phyloP scores from a whole-genome alignment of 2,888 invertebrate genomes.

The Cyrtodaria siliqua region DNA sequence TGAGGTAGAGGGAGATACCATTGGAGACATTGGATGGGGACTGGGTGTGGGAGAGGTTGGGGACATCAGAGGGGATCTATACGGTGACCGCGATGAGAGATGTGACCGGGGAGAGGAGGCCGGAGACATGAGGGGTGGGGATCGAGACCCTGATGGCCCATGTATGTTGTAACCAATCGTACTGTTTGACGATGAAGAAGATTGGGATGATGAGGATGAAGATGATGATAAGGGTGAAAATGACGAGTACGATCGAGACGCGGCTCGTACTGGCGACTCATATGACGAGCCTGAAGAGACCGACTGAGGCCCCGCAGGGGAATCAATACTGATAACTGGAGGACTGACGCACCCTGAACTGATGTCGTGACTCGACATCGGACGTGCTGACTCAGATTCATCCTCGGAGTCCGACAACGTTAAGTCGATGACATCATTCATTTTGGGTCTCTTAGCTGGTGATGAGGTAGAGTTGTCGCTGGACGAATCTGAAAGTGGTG shows the following conservation, averaged over 20 bases:
- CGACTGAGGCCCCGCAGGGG: constrained; percentile 57
- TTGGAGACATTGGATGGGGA: constrained; percentile 55
- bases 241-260: constrained; percentile 46
- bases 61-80: constrained; percentile 52
- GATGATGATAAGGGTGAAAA: constrained; percentile 54
- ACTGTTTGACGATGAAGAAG: constrained; percentile 55
- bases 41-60: constrained; percentile 41
- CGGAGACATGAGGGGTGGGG: constrained; percentile 48
- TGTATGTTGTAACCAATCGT: constrained; percentile 60
- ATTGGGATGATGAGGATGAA: constrained; percentile 62
- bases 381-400: constrained; percentile 26
- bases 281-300: constrained; percentile 57
- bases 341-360: constrained; percentile 76
- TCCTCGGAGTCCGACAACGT: constrained; percentile 82
- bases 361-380: constrained; percentile 53
- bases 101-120: constrained; percentile 49
- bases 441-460: constrained; percentile 69
- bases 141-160: constrained; percentile 43
- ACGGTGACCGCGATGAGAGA: constrained; percentile 58
- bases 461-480: constrained; percentile 49
- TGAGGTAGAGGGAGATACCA: constrained; percentile 35
- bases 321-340: constrained; percentile 74
- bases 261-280: constrained; percentile 60
- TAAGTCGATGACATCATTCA: constrained; percentile 80
- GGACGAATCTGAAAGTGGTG: constrained; percentile 27